Conservation (phyloP, 2,797 vertebrate species). For the Enteromius radiatus region DNA sequence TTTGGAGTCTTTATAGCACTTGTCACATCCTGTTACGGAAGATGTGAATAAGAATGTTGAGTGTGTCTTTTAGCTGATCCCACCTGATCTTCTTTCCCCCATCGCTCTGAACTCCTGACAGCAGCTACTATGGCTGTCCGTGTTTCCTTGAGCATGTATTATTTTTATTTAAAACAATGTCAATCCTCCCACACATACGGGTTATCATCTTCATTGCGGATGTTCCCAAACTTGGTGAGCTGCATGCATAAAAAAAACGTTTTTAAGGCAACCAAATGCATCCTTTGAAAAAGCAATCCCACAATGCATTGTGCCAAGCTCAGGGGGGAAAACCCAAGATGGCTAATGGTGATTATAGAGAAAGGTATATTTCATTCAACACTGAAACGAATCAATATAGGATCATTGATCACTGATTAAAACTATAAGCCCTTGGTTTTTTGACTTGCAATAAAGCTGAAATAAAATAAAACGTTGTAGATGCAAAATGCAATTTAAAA, state of each 20-base stretch:
- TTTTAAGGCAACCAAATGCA: slow-evolving; percentile 4
- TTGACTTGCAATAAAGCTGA: not conserved
- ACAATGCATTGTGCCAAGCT: not conserved
- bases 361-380: not conserved
- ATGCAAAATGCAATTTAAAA: not conserved
- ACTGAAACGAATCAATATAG: not conserved
- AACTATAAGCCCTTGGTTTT: not conserved
- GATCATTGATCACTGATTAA: not conserved
- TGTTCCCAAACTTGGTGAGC: slow-evolving; percentile 3
- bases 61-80: slow-evolving; percentile 39
- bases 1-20: slow-evolving; percentile 25
- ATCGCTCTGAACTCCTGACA: slow-evolving; percentile 31
- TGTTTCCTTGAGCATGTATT: not conserved
- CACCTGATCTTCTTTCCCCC: slow-evolving; percentile 26
- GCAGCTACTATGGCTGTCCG: slow-evolving; percentile 10
- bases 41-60: slow-evolving; percentile 33
- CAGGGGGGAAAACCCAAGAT: not conserved
- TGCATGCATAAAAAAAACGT: not conserved
- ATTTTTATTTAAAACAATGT: slow-evolving; percentile 30
- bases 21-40: slow-evolving; percentile 21
- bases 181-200: slow-evolving; percentile 22
- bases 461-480: not conserved
- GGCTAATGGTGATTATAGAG: not conserved
- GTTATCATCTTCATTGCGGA: slow-evolving; percentile 9
- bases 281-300: not conserved